Evolutionary conservation across 2,888 invertebrate species (phyloP).

Genomic region (Microdon myrmicae): DNA sequence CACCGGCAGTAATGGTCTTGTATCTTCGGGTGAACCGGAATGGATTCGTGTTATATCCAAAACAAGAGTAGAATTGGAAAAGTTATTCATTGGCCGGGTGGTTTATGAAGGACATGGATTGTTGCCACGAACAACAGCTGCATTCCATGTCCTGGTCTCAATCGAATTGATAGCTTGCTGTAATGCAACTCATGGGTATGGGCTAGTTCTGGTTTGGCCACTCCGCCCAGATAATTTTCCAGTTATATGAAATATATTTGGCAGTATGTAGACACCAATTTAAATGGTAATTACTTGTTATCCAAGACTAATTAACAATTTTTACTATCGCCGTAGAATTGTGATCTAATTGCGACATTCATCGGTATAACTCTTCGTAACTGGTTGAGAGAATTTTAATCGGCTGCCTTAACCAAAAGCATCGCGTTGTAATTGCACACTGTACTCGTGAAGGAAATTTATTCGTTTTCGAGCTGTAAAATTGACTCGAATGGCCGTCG

Average conservation of each 20-base stretch:
- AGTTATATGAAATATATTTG: neutral
- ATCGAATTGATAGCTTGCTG: too few relatives aligned
- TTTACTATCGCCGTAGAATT: too few relatives aligned
- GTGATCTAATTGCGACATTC: too few relatives aligned
- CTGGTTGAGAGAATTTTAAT: too few relatives aligned
- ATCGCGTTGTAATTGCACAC: too few relatives aligned
- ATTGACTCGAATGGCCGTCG: slow-evolving; percentile 24
- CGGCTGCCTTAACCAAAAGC: too few relatives aligned
- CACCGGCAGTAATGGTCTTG: slow-evolving; percentile 6
- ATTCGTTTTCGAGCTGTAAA: slow-evolving; percentile 16
- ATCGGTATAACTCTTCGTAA: too few relatives aligned
- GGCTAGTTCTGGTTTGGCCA: neutral
- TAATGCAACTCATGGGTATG: neutral
- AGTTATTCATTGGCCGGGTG: too few relatives aligned
- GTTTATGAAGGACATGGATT: neutral
- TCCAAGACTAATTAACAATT: too few relatives aligned
- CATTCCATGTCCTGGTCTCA: neutral
- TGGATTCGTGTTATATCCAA: neutral
- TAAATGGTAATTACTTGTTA: too few relatives aligned
- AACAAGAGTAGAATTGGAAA: too few relatives aligned
- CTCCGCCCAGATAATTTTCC: neutral
- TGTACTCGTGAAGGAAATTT: slow-evolving; percentile 18
- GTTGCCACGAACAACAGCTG: neutral
- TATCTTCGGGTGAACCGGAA: neutral
- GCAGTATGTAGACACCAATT: neutral